Base-by-base conservation (phyloP, 64 coral and sea anemone species). In the Montipora efflorescens region DNA sequence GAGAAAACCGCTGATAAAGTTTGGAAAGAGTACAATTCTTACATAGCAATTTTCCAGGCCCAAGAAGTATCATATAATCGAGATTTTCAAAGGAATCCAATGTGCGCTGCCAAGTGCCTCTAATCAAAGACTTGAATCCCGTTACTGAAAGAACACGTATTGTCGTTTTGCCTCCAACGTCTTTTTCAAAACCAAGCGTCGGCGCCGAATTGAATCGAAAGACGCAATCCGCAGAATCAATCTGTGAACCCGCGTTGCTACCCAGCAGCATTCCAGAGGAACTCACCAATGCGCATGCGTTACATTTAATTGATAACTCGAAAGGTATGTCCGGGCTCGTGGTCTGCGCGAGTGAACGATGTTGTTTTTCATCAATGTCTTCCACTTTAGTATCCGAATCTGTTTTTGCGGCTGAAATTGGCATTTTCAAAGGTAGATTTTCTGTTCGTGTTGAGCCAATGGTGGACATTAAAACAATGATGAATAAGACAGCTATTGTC, bases 211-310 rank as follows among this genome's bases (percentile, higher is more conserved):
- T 90, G 6, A 94, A 73, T 15, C 93, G 61, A 67, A 94, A 78
- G 0, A 94, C 93, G 55, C 93, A 94, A 62, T 94, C 87, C 22
- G 73, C 72, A 18, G 93, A 90, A 90, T 94, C 93, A 55, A 94
- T 94, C 67, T 75, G 71, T 23, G 93, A 90, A 53, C 93, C 93
- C 59, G 93, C 93, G 87, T 94, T 94, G 69, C 87, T 94, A 16
- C 87, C 76, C 48, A 80, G 87, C 76, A 94, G 93, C 72, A 81
- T 80, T 81, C 77, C 87, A 66, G 93, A 94, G 48, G 88, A 83
- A 13, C 81, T 84, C 43, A 94, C 93, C 36, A 94, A 23, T 0
- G 93, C 87, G 93, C 93, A 94, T 84, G 93, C 28, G n/a, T 73
- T 62, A 48, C 93, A 94, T 12, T 88, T 78, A 49, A 93, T 74